Evolutionary conservation across 2,113 vertebrate genomes (phyloP).

Genomic region (Sialia sialis): DNA sequence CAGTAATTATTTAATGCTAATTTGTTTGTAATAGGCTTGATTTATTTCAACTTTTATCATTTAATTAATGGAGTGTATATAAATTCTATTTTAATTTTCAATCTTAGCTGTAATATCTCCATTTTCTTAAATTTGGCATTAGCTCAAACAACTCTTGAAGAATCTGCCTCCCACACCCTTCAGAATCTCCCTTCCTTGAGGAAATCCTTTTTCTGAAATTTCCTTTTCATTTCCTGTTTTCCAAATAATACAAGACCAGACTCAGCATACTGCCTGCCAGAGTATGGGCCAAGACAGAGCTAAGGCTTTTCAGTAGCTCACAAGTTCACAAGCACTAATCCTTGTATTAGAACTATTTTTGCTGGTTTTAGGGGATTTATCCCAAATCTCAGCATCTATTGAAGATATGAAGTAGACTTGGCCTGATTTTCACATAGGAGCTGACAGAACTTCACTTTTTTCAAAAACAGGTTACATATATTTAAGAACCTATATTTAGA

Average conservation of each 20-base stretch:
- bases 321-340: background rate
- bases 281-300: background rate
- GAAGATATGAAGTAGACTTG: background rate
- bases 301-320: background rate
- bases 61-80: background rate
- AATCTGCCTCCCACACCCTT: background rate
- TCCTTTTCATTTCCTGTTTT: slow-evolving; percentile 58
- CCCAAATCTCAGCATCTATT: background rate
- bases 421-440: background rate
- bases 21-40: background rate
- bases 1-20: slow-evolving; percentile 2
- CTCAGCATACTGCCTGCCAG: background rate
- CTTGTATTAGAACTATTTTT: background rate
- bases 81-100: background rate
- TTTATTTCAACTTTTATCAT: background rate
- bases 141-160: background rate
- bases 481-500: slow-evolving; percentile 10
- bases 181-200: slow-evolving; percentile 37
- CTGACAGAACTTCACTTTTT: background rate
- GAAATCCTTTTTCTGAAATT: slow-evolving; percentile 57
- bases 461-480: background rate
- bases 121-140: background rate
- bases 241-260: background rate
- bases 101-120: background rate
- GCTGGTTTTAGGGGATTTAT: background rate